Base-by-base conservation (phyloP, 2,888 invertebrate genomes). In the Saturnia japonica region DNA sequence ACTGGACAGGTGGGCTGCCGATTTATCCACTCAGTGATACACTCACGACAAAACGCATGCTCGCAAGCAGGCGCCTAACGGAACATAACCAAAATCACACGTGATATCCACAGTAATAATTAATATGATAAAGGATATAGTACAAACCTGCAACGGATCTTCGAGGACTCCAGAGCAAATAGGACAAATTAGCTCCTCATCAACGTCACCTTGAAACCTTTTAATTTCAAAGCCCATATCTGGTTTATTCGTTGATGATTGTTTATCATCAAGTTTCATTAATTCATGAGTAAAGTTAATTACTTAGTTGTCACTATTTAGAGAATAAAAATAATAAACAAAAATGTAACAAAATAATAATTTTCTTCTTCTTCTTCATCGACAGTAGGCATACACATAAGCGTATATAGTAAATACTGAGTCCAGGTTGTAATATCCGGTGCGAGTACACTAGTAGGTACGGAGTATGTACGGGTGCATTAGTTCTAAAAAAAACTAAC, bases 111-210 rank as follows among this genome's bases (percentile, higher is more conserved):
- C 42, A 68, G 54, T 60, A 45, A 68, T 47, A 66, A 40, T n/a
- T 40, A 64, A 28, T 57, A 14, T 74, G 69, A 71, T 73, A 72
- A 54, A n/a, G 47, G 70, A 74, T 75, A 68, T 25, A 60, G 28
- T 34, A 85, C 86, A 82, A 93, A 98, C 98, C 96, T 99, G 99
- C 74, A 99, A 94, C 66, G 99, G 99, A 86, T 99, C 98, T 86
- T 99, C 98, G 71, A 99, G 93, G 76, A 99, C 99, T 77, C 98
- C 97, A 75, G 98, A 98, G 93, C 99, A 99, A 91, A 99, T 99
- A 77, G 99, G 97, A 86, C 99, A 99, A 81, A 99, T 96, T 75
- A 99, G 95, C 94, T 99, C 99, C 94, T 99, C 99, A 92, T 99
- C 99, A 79, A 99, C 99, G 89, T 97, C 97, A 85, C 98, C 98